Conservation (phyloP, 2,113 vertebrate genomes). For the Plecotus auritus region DNA sequence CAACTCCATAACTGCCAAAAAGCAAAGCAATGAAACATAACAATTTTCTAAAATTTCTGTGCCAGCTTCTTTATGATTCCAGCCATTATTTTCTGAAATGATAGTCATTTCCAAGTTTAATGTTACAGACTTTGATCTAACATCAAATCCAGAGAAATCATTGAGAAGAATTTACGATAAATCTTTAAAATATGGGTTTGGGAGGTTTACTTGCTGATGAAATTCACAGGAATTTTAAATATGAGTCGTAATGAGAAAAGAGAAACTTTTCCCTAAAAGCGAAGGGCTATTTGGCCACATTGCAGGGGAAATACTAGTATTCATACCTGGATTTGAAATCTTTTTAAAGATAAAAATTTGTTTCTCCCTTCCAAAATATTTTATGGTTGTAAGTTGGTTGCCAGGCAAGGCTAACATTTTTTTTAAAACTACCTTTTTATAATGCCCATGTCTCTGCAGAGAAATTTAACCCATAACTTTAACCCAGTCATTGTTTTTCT, state of each 20-base stretch:
- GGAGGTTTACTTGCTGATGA: not conserved
- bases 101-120: constrained; percentile 53
- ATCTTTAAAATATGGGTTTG: constrained; percentile 13
- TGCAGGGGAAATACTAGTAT: not conserved
- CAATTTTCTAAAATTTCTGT: constrained; percentile 47
- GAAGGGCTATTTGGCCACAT: not conserved
- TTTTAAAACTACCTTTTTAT: not conserved
- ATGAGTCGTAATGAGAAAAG: not conserved
- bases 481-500: not conserved
- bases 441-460: not conserved
- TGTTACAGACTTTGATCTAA: constrained; percentile 47
- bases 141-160: constrained; percentile 43
- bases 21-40: constrained; percentile 28
- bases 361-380: constrained; percentile 24
- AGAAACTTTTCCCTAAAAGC: not conserved
- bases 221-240: constrained; percentile 35
- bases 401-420: not conserved
- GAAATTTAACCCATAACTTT: not conserved
- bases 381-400: not conserved
- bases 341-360: constrained; percentile 34
- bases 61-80: constrained; percentile 43
- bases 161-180: constrained; percentile 39
- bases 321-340: constrained; percentile 9
- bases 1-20: constrained; percentile 49
- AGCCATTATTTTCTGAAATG: constrained; percentile 59